phyloP scores from a whole-genome alignment of 1,140 invertebrate genomes.

The silkworm (Bombyx mori) region ASM3026992v2 NC_085111.1:14495001-14495500 shows the following conservation, averaged over 20 bases:
- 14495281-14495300: slow-evolving; percentile 72
- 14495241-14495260: slow-evolving; percentile 63
- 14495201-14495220: slow-evolving; percentile 71
- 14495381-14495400: slow-evolving; percentile 16
- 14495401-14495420: background rate
- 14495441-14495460: slow-evolving; percentile 17
- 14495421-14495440: slow-evolving; percentile 8
- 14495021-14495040: slow-evolving; percentile 67
- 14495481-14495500: slow-evolving; percentile 30
- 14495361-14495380: slow-evolving; percentile 53
- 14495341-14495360: slow-evolving; percentile 26
- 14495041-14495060: slow-evolving; percentile 67
- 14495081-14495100: slow-evolving; percentile 72
- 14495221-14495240: slow-evolving; percentile 72
- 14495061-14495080: slow-evolving; percentile 67
- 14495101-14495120: slow-evolving; percentile 73
- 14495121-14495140: slow-evolving; percentile 72
- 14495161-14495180: slow-evolving; percentile 72
- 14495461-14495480: slow-evolving; percentile 16
- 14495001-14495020: slow-evolving; percentile 66
- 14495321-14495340: slow-evolving; percentile 76
- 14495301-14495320: slow-evolving; percentile 75
- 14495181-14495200: slow-evolving; percentile 75
- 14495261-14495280: slow-evolving; percentile 77
- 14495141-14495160: slow-evolving; percentile 74